Base-by-base conservation (phyloP, 2,797 vertebrate genomes). In the Tangara arthus region DNA sequence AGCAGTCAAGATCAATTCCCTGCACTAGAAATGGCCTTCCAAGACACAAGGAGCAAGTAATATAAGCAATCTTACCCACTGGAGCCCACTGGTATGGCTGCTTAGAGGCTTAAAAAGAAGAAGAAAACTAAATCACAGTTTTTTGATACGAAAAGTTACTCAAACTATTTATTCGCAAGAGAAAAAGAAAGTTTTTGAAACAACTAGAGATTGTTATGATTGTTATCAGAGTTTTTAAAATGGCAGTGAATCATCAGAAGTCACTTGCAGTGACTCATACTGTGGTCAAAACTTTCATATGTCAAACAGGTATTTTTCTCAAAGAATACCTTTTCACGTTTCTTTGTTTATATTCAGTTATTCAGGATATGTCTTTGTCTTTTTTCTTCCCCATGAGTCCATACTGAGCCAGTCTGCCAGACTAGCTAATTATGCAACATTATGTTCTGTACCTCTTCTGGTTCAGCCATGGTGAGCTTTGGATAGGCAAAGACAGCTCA, bases 231-330 rank as follows among this genome's bases (percentile, higher is more conserved):
- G 60, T 94, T 96, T 73, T 78, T 92, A 90, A 96, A 87, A 90
- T 94, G 82, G 66, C 85, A 90, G 68, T 97, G 97, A 98, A 96
- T 98, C 97, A 98, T 94, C 97, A 91, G 73, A 92, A 92, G 95
- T 96, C 93, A 96, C 94, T 95, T 96, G 89, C 88, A 94, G 77
- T 98, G 98, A 98, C 89, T 98, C 98, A 98, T 93, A 90, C n/a
- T 92, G 96, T 95, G 97, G 97, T 97, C 96, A 97, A 82, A 96
- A 23, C 80, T 91, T 91, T 96, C 60, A 52, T 82, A 90, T 59
- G 77, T 56, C 87, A 95, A 95, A 80, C 65, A 96, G 87, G 86
- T 95, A 96, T 75, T 94, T 95, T 97, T 96, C 81, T 94, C 50
- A 60, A 87, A 97, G 60, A 97, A 90, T 88, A 95, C 64, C 52